A percentile compares a stretch with the other conserved stretches of the same genome.
Evolutionary conservation across 2,113 vertebrate species (phyloP).

Genomic region (Puma concolor): DNA sequence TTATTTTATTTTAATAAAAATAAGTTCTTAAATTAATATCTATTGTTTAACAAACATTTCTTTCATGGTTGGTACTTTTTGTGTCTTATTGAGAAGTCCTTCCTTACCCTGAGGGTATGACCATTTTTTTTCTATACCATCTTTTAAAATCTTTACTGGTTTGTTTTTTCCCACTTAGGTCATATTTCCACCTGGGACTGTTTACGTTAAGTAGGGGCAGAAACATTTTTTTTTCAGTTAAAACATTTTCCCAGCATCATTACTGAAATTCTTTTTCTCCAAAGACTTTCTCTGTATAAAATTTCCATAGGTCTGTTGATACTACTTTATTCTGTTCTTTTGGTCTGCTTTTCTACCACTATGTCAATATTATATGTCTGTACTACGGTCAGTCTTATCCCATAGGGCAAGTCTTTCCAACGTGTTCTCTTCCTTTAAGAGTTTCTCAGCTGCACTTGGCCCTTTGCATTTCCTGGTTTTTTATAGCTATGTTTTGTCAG

Average conservation of each 20-base stretch:
- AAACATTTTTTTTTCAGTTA: neutral
- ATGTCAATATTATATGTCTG: neutral
- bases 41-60: neutral
- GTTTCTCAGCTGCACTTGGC: neutral
- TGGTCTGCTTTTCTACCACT: neutral
- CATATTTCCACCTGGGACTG: neutral
- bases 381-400: neutral
- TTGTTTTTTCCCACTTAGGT: neutral
- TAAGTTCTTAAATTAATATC: neutral
- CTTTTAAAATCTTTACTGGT: neutral
- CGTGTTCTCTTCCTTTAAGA: neutral
- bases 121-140: neutral
- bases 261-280: neutral
- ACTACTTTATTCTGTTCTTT: neutral
- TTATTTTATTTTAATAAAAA: neutral
- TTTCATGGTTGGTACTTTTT: neutral
- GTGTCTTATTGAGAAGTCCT: neutral
- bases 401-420: neutral
- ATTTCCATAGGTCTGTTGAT: neutral
- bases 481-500: neutral
- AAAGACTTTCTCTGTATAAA: neutral
- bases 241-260: neutral
- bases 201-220: neutral
- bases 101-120: neutral
- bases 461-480: neutral